Conservation (phyloP, 1,140 invertebrate genomes). For the Cryptotermes secundus region DNA sequence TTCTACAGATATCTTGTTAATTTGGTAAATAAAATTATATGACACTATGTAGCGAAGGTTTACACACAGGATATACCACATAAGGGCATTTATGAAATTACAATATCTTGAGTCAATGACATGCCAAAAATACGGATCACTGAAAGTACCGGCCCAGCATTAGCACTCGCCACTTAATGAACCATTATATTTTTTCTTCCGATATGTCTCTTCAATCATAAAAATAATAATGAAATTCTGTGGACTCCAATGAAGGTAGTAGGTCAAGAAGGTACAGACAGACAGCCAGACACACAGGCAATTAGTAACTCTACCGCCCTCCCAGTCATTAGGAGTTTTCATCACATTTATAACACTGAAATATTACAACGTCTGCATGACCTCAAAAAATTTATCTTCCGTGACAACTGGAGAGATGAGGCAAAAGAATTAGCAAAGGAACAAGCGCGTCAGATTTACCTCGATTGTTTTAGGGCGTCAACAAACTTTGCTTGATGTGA, state of each 20-base stretch:
- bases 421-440: neutral
- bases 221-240: too few relatives aligned
- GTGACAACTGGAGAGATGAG: neutral
- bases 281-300: neutral
- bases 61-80: too few relatives aligned
- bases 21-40: too few relatives aligned
- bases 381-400: neutral
- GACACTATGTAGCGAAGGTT: too few relatives aligned
- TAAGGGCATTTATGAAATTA: too few relatives aligned
- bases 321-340: neutral
- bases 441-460: neutral
- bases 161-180: too few relatives aligned
- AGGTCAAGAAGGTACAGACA: neutral
- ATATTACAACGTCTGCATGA: neutral
- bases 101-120: too few relatives aligned
- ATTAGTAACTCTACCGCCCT: neutral
- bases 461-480: neutral
- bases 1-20: too few relatives aligned
- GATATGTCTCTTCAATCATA: too few relatives aligned
- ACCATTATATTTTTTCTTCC: too few relatives aligned
- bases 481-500: neutral
- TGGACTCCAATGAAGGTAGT: neutral
- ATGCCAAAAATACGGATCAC: too few relatives aligned
- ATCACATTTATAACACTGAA: neutral
- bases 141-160: too few relatives aligned